Evolutionary conservation across 2,797 vertebrate genomes (phyloP), one percentile per base, ranked within the genome.

Genomic region (Selene dorsalis): DNA sequence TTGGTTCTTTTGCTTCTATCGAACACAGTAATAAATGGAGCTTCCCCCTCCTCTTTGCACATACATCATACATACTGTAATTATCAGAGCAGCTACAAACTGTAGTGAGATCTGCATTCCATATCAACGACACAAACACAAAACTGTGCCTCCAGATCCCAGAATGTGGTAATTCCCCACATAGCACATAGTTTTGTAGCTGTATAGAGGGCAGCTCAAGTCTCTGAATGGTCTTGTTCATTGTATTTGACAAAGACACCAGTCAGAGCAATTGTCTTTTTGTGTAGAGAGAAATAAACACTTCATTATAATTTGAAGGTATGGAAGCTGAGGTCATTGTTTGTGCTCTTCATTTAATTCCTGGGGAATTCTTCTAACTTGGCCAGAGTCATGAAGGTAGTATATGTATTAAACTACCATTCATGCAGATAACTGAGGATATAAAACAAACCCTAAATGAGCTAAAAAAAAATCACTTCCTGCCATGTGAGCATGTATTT

Each of bases 111-210:
- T 90, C 83, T 88, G 52, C 86, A 89, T 89, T 84, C 84, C 83
- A 73, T 82, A 85, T 85, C 60, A 73, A 58, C 35, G 13, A 65
- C 66, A 71, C 71, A 84, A 69, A 87, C 38, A 84, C 32, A 71
- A 74, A 88, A 70, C 79, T 80, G 69, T 88, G 74, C 87, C 90
- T 43, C 73, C 90, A 83, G 78, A 83, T 78, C 58, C 13, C 73
- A 87, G 88, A 91, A 91, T 91, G 89, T 87, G 87, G 71, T 73
- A 53, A 75, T 88, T 90, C 88, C 85, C 84, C 87, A 88, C 85
- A 78, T 82, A 38, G 64, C 5, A 18, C 84, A 86, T 91, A 74
- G 87, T 92, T 89, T 50, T 65, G 80, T 68, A 47, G 73, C 60
- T 22, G 71, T 61, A 70, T 68, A 62, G 59, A 62, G 32, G 57